These are phyloP conservation scores for Eubasilissa regina DNA, from an alignment of 1,140 invertebrate species.

Conservation along the genomic window DNA sequence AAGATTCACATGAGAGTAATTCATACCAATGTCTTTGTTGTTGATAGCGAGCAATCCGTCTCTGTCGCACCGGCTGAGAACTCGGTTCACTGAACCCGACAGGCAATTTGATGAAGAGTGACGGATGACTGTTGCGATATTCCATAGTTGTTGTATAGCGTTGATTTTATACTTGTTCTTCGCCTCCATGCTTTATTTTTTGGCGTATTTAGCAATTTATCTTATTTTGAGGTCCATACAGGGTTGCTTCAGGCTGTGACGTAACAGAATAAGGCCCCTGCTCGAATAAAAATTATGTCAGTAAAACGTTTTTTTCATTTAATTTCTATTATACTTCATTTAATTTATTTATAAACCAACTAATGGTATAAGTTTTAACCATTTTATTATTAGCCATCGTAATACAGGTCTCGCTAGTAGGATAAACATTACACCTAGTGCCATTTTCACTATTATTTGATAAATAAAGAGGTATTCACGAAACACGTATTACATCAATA, in stretches of 20 bases:
- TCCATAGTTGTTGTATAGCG: constrained; percentile 11
- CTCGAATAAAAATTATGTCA: no score
- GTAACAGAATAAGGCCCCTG: no score
- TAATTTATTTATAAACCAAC: no score
- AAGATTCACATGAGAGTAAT: constrained; percentile 36
- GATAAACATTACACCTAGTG: no score
- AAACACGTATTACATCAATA: no score
- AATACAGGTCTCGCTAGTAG: no score
- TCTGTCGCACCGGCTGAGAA: constrained; percentile 18
- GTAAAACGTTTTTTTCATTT: no score
- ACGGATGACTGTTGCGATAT: constrained; percentile 38
- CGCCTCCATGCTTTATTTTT: constrained; percentile 9
- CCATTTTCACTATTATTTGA: no score
- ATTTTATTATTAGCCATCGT: no score
- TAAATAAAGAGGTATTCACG: no score
- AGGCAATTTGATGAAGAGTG: constrained; percentile 29
- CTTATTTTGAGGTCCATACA: not conserved
- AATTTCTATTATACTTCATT: no score
- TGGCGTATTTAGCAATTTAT: not conserved
- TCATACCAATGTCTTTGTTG: constrained; percentile 40
- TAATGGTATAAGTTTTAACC: no score
- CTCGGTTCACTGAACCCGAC: constrained; percentile 14
- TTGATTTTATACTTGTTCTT: constrained; percentile 14
- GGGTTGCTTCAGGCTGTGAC: not conserved
- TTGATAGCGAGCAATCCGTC: constrained; percentile 37